These are phyloP conservation scores for Aproaerema taeniolella DNA, from an alignment of 2,888 invertebrate species.

Conservation along the genomic window DNA sequence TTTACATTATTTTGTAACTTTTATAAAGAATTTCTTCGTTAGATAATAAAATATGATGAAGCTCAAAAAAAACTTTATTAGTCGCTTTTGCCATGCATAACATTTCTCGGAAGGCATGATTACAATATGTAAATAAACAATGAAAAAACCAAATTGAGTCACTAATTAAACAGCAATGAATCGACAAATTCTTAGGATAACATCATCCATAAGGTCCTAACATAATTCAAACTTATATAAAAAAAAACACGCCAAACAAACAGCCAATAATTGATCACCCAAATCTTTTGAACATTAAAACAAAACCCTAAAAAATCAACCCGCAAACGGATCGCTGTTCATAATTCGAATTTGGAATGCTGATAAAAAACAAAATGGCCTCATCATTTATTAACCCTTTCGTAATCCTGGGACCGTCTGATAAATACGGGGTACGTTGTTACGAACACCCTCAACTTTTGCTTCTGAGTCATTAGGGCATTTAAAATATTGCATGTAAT, in stretches of 20 bases:
- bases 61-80: too few relatives aligned
- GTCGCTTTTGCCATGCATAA: too few relatives aligned
- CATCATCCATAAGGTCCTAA: constrained; percentile 24
- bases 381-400: constrained; percentile 63
- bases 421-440: constrained; percentile 56
- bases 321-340: constrained; percentile 51
- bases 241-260: constrained; percentile 18
- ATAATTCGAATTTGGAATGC: constrained; percentile 61
- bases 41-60: too few relatives aligned
- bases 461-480: constrained; percentile 10
- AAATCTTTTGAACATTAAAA: constrained; percentile 33
- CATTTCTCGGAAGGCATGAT: too few relatives aligned
- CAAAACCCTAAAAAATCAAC: too few relatives aligned
- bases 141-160: too few relatives aligned
- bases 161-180: constrained; percentile 12
- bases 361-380: constrained; percentile 64
- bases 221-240: constrained; percentile 19
- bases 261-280: constrained; percentile 33
- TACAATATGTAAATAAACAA: too few relatives aligned
- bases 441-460: constrained; percentile 43
- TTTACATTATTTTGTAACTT: too few relatives aligned
- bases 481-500: constrained; percentile 3
- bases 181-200: constrained; percentile 16
- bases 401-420: constrained; percentile 59
- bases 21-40: too few relatives aligned